Conservation (phyloP, 92 coral and sea anemone genomes). For the Parazoanthus atlanticus region DNA sequence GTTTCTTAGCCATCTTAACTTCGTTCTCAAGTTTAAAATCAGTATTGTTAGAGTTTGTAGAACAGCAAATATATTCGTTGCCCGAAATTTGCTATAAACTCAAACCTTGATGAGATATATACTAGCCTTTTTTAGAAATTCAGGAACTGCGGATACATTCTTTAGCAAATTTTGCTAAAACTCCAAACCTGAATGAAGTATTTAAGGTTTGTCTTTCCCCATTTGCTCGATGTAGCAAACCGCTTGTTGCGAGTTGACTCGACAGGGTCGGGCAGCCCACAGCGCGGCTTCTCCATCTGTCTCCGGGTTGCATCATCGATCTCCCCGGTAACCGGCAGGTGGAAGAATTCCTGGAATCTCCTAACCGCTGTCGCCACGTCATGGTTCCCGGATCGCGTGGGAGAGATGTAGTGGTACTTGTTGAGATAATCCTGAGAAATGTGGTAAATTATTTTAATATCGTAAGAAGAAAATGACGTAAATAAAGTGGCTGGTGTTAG, state of each 20-base stretch:
- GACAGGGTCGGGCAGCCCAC: constrained; percentile 75
- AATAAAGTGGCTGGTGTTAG: too few relatives aligned
- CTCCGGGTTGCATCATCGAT: constrained; percentile 65
- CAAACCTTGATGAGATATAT: neutral
- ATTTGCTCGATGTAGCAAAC: constrained; percentile 47
- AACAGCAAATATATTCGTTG: too few relatives aligned
- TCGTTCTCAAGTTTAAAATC: too few relatives aligned
- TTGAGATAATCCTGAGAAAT: constrained; percentile 56
- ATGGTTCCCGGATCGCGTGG: constrained; percentile 82
- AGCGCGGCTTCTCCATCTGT: constrained; percentile 73
- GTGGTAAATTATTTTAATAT: too few relatives aligned
- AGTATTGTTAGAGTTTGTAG: too few relatives aligned
- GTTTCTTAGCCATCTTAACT: too few relatives aligned
- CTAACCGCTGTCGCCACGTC: constrained; percentile 62
- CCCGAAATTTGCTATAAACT: too few relatives aligned
- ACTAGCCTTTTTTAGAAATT: too few relatives aligned
- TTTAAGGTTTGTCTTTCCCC: constrained; percentile 56
- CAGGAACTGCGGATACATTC: too few relatives aligned
- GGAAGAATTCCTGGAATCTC: constrained; percentile 70
- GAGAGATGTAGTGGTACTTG: constrained; percentile 72
- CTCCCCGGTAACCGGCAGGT: constrained; percentile 71
- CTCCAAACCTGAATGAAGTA: constrained; percentile 47
- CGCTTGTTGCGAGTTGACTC: constrained; percentile 53
- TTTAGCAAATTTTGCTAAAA: neutral
- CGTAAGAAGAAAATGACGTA: too few relatives aligned